Evolutionary conservation across 92 coral and sea anemone species (phyloP).

Genomic region (Palythoa grandiflora): DNA sequence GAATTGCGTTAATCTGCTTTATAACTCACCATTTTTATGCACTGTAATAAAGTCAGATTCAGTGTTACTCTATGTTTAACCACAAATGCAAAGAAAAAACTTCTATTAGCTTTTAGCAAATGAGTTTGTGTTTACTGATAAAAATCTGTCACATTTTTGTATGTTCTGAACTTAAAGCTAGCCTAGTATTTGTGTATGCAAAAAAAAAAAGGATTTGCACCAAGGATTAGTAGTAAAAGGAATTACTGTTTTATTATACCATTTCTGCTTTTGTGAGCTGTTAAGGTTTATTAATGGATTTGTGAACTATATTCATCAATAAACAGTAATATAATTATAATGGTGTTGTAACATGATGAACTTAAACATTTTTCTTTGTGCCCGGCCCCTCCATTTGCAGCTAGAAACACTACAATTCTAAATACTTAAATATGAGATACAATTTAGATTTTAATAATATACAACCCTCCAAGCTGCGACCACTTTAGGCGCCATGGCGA

Average conservation of each 20-base stretch:
- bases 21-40: constrained; percentile 12
- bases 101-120: not conserved
- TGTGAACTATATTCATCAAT: constrained; percentile 3
- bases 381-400: no score
- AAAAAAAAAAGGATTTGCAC: not conserved
- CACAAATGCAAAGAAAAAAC: not conserved
- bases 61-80: constrained; percentile 3
- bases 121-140: not conserved
- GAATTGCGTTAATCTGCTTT: not conserved
- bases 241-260: not conserved
- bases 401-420: no score
- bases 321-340: not conserved
- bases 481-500: no score
- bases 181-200: not conserved
- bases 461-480: no score
- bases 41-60: not conserved
- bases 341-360: no score
- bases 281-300: constrained; percentile 8
- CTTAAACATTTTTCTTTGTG: no score
- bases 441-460: no score
- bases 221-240: not conserved
- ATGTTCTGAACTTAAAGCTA: not conserved
- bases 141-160: not conserved
- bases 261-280: not conserved
- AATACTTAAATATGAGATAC: no score